Base-by-base conservation (phyloP, 2,113 vertebrate genomes). In the Lophochroa leadbeateri region DNA sequence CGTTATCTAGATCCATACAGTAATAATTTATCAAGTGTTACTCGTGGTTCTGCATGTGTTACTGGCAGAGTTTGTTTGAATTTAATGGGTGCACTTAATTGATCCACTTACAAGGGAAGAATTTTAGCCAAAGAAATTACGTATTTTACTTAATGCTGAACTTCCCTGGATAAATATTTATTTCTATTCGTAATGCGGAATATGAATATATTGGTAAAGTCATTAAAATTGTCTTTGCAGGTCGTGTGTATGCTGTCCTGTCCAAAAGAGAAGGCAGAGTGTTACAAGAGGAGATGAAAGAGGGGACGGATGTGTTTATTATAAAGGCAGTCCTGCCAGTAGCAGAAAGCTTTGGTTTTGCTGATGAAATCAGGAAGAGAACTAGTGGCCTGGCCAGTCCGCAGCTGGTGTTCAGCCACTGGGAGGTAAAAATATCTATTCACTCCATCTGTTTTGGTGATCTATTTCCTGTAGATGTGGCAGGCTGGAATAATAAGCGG, bases 371-470 rank as follows among this genome's bases (percentile, higher is more conserved):
- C 97, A 98, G 99, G 93, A 99, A 99, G 96, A 98, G 98, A 91
- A 99, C 99, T 17, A 99, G 99, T 27, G 99, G 99, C 72, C 96
- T 99, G 97, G 99, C 99, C 92, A 99, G 99, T 97, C 99, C 99
- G 1, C 99, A 99, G 96, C 98, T 99, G 96, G 98, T 99, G 60
- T 99, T 99, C 98, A 99, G 99, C 98, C 99, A 99, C 96, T 99
- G 99, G 99, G 99, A 99, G 99, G 99, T 99, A 95, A 98, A 70
- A 92, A 60, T 81, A 91, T 91, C 82, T 67, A 14, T 82, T 89
- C 44, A 21, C 9, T 86, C 86, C 94, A 94, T 90, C 76, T 96
- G 82, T n/a, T 88, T 92, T 82, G n/a, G 61, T 67, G 71, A 31
- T 77, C 50, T 65, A 61, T 94, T 93, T 94, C 70, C 94, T 95